Evolutionary conservation across 1,140 invertebrate genomes (phyloP), one percentile per base, ranked within the genome.

Genomic region (Drosophila melanica): DNA sequence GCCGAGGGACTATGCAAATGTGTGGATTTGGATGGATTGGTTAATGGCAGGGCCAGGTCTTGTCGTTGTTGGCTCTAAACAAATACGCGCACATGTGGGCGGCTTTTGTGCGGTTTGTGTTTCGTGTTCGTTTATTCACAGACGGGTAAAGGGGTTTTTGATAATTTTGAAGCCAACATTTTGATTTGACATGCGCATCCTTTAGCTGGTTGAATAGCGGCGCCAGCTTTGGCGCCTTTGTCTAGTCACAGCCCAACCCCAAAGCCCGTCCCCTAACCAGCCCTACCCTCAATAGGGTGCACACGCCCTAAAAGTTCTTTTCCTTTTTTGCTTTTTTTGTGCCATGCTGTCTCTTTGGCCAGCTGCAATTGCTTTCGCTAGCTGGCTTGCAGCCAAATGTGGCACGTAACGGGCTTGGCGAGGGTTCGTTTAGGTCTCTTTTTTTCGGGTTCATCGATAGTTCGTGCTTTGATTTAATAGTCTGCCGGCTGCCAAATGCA

Each of bases 391-490:
- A 66, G 81, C 62, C 81, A 82, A 87, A 77, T 65, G 63, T 62
- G 60, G 67, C 60, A 68, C 67, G 67, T 73, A 51, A 35, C 14
- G 60, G 23, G 9, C 6, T 16, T 23, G 37, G n/a, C 12, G 12
- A 14, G 39, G n/a, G 39, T 14, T n/a, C 39, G 12, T 35, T 35
- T 35, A 35, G 33, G 7, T 23, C 20, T 23, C 3, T 20, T 12
- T 30, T 45, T 59, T 41, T 62, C 35, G 65, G 78, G 78, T 87
- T 78, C 76, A 82, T 86, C 76, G 79, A 87, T 87, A 82, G 82
- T 87, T 87, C 82, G 82, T 87, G 82, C 84, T 66, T 84, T 87
- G 84, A 87, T 87, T 87, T 87, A 87, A 89, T 84, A 74, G 84
- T 90, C 84, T 89, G 59, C 58, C 35, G 33, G 70, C 69, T 87